Base-by-base conservation (phyloP, 1,140 invertebrate species). In the Trigoniulus corallinus region DNA sequence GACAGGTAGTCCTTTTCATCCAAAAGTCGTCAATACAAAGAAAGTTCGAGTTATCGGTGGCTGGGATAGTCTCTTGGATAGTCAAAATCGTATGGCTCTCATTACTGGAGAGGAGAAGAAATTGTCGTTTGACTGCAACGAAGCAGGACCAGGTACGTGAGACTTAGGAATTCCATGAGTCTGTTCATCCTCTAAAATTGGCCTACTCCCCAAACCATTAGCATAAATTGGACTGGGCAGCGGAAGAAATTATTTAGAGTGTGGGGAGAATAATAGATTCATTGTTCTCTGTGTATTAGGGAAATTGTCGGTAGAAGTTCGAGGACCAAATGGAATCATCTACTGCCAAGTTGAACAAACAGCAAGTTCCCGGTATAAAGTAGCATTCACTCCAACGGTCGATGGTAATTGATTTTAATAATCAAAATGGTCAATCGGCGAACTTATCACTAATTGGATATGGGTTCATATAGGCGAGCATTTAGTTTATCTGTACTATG, bases 51-150 rank as follows among this genome's bases (percentile, higher is more conserved):
- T 79, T 7, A 78, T 78, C 56, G 85, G 87, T 26, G 86, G 91
- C 0, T 93, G 88, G 87, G 78, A 83, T 15, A 68, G 67, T 72
- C 75, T 58, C 64, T 77, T 83, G 48, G 82, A 86, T 62, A 73
- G 80, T 21, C 73, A 83, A 29, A 82, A 67, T 51, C 58, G 80
- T 18, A 69, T 94, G 1, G 78, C 81, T 53, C 72, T 93, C 4
- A 59, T 62, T 18, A 62, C 72, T 37, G 69, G 70, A 24, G 70
- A 78, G 60, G 68, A 72, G 51, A 70, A 76, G 56, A 67, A 67
- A 43, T 68, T 82, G 46, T 68, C 71, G 22, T 75, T 81, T 57
- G 78, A 81, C 59, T 66, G 69, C 2, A 68, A 68, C 24, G 73
- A 75, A 46, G 78, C 78, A 25, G 79, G 79, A 39, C 77, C 79